These are phyloP conservation scores for Heliconius cydno DNA, from an alignment of 2,888 invertebrate genomes.

Conservation along the genomic window DNA sequence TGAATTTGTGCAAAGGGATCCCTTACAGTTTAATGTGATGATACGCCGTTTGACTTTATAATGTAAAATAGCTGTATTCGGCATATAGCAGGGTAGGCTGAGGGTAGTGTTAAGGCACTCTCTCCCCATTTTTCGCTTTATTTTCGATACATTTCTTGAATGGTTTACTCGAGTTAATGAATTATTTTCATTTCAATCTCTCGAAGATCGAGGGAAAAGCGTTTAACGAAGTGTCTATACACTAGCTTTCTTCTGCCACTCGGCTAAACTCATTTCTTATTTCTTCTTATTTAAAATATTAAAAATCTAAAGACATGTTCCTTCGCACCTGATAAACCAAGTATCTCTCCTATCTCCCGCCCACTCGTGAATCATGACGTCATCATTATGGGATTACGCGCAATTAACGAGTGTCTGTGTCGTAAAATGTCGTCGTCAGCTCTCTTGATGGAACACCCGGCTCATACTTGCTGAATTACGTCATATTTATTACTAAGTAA, in stretches of 20 bases:
- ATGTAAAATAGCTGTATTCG: neutral
- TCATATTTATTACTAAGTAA: slow-evolving; percentile 1
- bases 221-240: neutral
- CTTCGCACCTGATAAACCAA: slow-evolving; percentile 1
- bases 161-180: no score
- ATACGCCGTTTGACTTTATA: neutral
- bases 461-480: slow-evolving; percentile 1
- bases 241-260: no score
- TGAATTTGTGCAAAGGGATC: slow-evolving; percentile 19
- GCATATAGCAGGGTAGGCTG: neutral
- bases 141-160: neutral
- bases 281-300: neutral
- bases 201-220: neutral
- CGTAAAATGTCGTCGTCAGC: slow-evolving; percentile 19
- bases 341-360: neutral
- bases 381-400: slow-evolving; percentile 25
- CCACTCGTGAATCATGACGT: slow-evolving; percentile 30
- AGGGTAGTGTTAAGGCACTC: neutral
- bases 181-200: no score
- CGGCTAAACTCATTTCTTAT: neutral
- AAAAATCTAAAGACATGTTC: neutral
- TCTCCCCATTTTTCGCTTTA: neutral
- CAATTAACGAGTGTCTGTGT: slow-evolving; percentile 27
- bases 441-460: slow-evolving; percentile 9
- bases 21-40: slow-evolving; percentile 2